phyloP scores from a whole-genome alignment of 2,797 vertebrate genomes.

The Sorex maritimensis region DNA sequence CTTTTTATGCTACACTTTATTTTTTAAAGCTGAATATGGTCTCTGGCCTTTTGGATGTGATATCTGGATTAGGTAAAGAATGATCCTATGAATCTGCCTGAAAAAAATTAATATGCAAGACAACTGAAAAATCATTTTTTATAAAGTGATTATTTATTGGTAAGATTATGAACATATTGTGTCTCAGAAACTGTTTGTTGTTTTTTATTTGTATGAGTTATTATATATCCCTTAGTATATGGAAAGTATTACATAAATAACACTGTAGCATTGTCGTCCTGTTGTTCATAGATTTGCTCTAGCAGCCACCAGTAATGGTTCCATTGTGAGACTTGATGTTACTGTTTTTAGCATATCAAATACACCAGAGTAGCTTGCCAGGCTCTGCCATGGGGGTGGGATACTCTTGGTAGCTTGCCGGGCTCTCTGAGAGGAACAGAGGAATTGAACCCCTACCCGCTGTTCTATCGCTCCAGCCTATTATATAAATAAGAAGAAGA shows the following conservation, averaged over 20 bases:
- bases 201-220: conserved; percentile 11
- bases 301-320: too few relatives aligned
- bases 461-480: too few relatives aligned
- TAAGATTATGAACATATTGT: conserved; percentile 6
- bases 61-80: neutral
- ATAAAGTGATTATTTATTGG: neutral
- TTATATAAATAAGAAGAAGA: neutral
- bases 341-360: too few relatives aligned
- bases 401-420: too few relatives aligned
- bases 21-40: neutral
- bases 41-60: neutral
- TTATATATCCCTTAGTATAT: too few relatives aligned
- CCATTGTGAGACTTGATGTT: too few relatives aligned
- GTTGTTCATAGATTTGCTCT: too few relatives aligned
- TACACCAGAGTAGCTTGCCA: too few relatives aligned
- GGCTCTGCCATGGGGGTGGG: too few relatives aligned
- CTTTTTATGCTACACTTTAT: neutral
- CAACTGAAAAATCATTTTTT: neutral
- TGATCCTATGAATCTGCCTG: neutral
- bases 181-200: neutral
- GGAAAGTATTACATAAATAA: neutral
- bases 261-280: too few relatives aligned
- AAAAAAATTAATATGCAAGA: neutral
- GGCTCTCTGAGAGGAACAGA: too few relatives aligned
- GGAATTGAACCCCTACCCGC: too few relatives aligned